Conservation (phyloP, 1,140 invertebrate species). For the Caenorhabditis tropicalis region DNA sequence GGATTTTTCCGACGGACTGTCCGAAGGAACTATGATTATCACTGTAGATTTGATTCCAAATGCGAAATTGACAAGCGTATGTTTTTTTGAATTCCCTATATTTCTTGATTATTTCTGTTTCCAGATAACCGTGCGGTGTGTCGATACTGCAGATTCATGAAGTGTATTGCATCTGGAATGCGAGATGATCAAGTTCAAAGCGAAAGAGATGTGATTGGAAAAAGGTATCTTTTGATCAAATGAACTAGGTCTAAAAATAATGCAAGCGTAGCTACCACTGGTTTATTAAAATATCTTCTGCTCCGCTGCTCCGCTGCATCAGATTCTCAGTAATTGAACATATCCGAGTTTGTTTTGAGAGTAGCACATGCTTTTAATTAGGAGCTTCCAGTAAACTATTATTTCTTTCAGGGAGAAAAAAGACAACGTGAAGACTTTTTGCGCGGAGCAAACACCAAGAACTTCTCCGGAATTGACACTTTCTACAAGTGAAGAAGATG, state of each 20-base stretch:
- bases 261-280: not conserved
- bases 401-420: conserved; percentile 2
- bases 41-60: conserved; percentile 89
- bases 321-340: too few species aligned
- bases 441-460: not conserved
- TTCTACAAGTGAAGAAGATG: not conserved
- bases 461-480: conserved; percentile 26
- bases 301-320: not conserved
- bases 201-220: conserved; percentile 69
- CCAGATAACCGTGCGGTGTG: conserved; percentile 70
- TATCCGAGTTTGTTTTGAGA: too few species aligned
- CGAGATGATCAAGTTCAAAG: conserved; percentile 71
- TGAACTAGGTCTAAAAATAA: not conserved
- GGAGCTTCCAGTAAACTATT: too few species aligned
- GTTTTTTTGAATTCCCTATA: not conserved
- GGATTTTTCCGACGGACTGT: conserved; percentile 88
- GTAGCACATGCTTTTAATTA: too few species aligned
- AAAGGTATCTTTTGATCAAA: conserved; percentile 48
- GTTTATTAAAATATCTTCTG: not conserved
- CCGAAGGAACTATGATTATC: conserved; percentile 92
- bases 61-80: conserved; percentile 83
- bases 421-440: not conserved
- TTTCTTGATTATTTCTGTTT: not conserved
- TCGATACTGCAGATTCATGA: conserved; percentile 65
- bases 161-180: conserved; percentile 69